A percentile compares a stretch with the other conserved stretches of the same genome.
Conservation (phyloP, 1,140 invertebrate genomes). For the Hycleus phaleratus region DNA sequence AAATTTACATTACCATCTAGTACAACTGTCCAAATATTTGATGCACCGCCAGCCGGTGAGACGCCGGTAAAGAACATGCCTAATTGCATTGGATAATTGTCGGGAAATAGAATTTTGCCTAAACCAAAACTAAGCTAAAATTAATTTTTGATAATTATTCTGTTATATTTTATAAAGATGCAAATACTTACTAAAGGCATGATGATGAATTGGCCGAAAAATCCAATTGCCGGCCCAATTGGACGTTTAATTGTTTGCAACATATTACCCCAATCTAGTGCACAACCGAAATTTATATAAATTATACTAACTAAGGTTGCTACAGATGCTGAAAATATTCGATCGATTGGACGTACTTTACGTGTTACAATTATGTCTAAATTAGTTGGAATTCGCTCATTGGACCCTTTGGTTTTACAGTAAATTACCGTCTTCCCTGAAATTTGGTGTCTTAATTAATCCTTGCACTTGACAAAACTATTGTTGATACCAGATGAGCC, state of each 20-base stretch:
- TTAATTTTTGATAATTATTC: neutral
- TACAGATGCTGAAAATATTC: conserved; percentile 69
- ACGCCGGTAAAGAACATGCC: conserved; percentile 90
- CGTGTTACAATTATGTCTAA: conserved; percentile 52
- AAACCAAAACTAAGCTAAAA: conserved; percentile 67
- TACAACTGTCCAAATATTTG: conserved; percentile 91
- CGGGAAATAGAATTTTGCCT: conserved; percentile 63
- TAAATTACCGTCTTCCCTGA: conserved; percentile 22
- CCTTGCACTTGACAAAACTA: no score
- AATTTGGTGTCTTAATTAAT: neutral
- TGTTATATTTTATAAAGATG: neutral
- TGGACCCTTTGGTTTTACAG: neutral
- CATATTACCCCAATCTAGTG: conserved; percentile 70
- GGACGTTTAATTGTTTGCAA: conserved; percentile 63
- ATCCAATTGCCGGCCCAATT: conserved; percentile 76
- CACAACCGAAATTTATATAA: conserved; percentile 91
- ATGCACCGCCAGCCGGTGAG: conserved; percentile 84
- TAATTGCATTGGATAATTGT: conserved; percentile 62
- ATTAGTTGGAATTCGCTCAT: neutral
- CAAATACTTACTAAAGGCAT: conserved; percentile 74
- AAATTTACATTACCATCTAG: conserved; percentile 83
- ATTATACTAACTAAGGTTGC: conserved; percentile 64
- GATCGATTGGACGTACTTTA: conserved; percentile 58
- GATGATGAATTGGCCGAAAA: conserved; percentile 74
- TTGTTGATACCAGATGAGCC: no score